Conservation (phyloP, 2,888 invertebrate species). For the Chirona hameri region DNA sequence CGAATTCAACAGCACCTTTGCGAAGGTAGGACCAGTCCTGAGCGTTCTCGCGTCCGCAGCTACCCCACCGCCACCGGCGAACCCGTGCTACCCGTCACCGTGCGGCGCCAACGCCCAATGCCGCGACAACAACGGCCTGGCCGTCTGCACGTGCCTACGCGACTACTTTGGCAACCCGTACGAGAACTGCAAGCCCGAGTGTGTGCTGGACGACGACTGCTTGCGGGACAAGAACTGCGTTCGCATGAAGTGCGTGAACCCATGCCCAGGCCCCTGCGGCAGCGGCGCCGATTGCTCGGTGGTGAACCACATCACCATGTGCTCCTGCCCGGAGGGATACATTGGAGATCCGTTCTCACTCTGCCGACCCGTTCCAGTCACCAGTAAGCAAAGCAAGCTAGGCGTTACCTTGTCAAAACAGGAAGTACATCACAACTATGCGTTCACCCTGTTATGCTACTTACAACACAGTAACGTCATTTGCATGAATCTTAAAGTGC, state of each 20-base stretch:
- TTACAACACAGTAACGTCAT: too few relatives aligned
- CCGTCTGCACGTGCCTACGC: conserved; percentile 73
- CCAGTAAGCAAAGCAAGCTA: background rate
- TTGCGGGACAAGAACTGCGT: conserved; percentile 69
- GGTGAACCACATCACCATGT: conserved; percentile 78
- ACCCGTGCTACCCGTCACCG: conserved; percentile 76
- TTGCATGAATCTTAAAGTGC: too few relatives aligned
- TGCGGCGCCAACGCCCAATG: conserved; percentile 82
- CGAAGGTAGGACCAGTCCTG: background rate
- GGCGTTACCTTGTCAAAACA: too few relatives aligned
- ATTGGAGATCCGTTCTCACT: conserved; percentile 76
- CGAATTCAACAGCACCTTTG: too few relatives aligned
- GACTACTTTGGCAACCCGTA: conserved; percentile 55
- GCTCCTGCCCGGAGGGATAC: conserved; percentile 80
- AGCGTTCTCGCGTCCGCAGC: background rate
- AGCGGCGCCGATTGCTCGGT: conserved; percentile 74
- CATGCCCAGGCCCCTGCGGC: conserved; percentile 67
- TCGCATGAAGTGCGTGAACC: conserved; percentile 60
- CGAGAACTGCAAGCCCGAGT: conserved; percentile 68
- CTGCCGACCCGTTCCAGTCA: conserved; percentile 45
- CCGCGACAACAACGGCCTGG: conserved; percentile 67
- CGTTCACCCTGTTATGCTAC: too few relatives aligned
- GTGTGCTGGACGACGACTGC: conserved; percentile 76
- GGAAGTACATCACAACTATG: too few relatives aligned
- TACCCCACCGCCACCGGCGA: conserved; percentile 42